Conservation (phyloP, 2,797 vertebrate species). For the Thaleichthys pacificus region DNA sequence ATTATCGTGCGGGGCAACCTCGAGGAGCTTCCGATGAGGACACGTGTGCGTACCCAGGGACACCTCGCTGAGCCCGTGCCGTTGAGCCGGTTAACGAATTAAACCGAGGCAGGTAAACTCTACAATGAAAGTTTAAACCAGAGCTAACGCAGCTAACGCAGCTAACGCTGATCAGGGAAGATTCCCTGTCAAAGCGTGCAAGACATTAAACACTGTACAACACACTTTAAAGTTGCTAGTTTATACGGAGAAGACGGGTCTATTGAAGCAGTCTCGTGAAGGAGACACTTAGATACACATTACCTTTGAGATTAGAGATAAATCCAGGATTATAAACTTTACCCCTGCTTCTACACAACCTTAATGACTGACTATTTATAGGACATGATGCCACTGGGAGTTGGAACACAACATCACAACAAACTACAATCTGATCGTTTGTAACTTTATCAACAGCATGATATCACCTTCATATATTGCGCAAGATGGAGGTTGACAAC, state of each 20-base stretch:
- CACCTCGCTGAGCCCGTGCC: conserved; percentile 19
- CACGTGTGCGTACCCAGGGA: conserved; percentile 27
- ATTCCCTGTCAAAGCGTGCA: neutral
- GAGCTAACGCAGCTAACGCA: neutral
- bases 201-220: neutral
- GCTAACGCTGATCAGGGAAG: neutral
- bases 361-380: conserved; percentile 5
- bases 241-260: too few relatives aligned
- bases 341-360: conserved; percentile 4
- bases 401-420: conserved; percentile 3
- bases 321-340: conserved; percentile 15
- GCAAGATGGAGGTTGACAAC: too few relatives aligned
- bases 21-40: conserved; percentile 10
- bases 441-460: too few relatives aligned
- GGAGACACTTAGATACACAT: neutral
- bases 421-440: neutral
- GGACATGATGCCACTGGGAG: neutral
- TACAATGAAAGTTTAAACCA: neutral
- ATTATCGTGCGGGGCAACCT: conserved; percentile 4
- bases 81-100: conserved; percentile 49
- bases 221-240: neutral
- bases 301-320: conserved; percentile 7
- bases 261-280: too few relatives aligned
- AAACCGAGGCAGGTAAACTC: conserved; percentile 23
- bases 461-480: too few relatives aligned